Evolutionary conservation across 2,888 invertebrate genomes (phyloP).

Genomic region (Deilephila porcellus): DNA sequence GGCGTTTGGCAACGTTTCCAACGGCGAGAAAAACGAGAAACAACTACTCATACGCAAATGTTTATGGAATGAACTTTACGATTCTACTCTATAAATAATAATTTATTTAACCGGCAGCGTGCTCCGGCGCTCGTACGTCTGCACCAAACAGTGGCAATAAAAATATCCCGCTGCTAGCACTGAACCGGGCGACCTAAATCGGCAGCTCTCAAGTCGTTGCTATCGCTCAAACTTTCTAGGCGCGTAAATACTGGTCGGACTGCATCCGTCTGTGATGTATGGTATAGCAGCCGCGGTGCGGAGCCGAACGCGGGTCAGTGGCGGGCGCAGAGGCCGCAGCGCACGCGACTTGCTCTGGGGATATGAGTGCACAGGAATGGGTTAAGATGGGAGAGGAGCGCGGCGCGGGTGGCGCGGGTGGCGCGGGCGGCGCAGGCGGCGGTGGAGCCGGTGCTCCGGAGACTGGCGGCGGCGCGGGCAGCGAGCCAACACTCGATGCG

Average conservation of each 20-base stretch:
- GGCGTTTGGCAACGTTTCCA: slow-evolving; percentile 41
- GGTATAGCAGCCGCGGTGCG: not conserved
- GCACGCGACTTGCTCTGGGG: not conserved
- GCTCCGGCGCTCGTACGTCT: slow-evolving; percentile 74
- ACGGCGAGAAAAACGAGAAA: slow-evolving; percentile 49
- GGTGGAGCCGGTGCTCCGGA: slow-evolving; percentile 71
- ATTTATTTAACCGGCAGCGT: slow-evolving; percentile 72
- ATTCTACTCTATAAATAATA: slow-evolving; percentile 78
- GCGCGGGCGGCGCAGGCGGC: slow-evolving; percentile 70
- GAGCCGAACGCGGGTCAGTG: not conserved
- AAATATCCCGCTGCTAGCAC: slow-evolving; percentile 82
- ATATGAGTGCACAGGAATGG: slow-evolving; percentile 1
- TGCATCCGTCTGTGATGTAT: slow-evolving; percentile 38
- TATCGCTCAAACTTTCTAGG: slow-evolving; percentile 58
- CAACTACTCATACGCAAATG: slow-evolving; percentile 58
- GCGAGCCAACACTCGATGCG: slow-evolving; percentile 65
- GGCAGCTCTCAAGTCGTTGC: slow-evolving; percentile 63
- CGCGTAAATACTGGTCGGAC: slow-evolving; percentile 50
- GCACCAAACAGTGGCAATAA: slow-evolving; percentile 79
- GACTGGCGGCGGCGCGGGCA: slow-evolving; percentile 77
- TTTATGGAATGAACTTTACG: slow-evolving; percentile 81
- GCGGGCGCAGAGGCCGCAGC: not conserved
- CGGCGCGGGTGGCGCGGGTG: slow-evolving; percentile 58
- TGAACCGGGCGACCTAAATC: slow-evolving; percentile 83
- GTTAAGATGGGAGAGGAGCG: slow-evolving; percentile 22